phyloP scores from a whole-genome alignment of 2,888 invertebrate genomes.

The Tetranychus truncatus region DNA sequence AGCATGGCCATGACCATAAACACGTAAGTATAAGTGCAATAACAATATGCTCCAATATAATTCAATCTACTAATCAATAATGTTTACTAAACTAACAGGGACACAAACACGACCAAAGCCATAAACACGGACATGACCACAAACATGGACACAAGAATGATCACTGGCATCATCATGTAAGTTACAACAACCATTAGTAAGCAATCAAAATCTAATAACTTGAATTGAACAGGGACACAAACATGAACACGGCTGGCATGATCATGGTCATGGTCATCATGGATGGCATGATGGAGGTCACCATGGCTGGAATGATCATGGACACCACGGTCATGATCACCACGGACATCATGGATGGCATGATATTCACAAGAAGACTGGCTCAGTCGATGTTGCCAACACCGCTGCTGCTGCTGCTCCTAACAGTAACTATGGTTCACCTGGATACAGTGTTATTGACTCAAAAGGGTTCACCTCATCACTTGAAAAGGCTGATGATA shows the following conservation, averaged over 20 bases:
- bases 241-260: not conserved
- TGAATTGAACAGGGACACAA: not conserved
- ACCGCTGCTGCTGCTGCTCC: slow-evolving; percentile 17
- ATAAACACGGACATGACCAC: not conserved
- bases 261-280: not conserved
- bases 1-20: not conserved
- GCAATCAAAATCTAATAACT: no score
- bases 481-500: not conserved
- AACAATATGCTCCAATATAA: no score
- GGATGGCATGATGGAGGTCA: not conserved
- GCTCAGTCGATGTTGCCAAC: slow-evolving; percentile 19
- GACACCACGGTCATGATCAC: not conserved
- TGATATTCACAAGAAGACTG: not conserved
- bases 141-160: not conserved
- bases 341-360: not conserved
- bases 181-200: no score
- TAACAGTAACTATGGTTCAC: not conserved
- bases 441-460: not conserved
- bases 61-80: not conserved
- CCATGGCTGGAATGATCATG: not conserved
- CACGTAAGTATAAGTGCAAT: not conserved
- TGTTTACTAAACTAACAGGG: not conserved
- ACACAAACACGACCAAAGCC: not conserved
- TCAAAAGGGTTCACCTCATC: not conserved
- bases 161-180: not conserved